These are phyloP conservation scores for Temnopleurus reevesii DNA, from an alignment of 53 echinoderm and acorn worm genomes.

Conservation along the genomic window DNA sequence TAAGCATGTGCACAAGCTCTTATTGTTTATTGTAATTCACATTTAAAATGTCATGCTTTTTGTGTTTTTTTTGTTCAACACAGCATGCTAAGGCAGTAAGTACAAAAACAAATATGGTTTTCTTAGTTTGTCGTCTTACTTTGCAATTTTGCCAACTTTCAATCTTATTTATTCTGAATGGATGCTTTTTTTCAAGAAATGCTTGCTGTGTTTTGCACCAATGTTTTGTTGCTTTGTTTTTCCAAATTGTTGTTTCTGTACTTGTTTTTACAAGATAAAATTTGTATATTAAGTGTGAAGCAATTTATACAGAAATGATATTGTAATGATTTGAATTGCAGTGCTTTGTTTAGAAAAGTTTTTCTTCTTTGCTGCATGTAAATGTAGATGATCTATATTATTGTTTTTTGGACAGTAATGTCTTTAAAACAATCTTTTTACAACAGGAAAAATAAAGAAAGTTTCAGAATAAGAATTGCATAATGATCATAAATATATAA, in stretches of 20 bases:
- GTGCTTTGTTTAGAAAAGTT: too few species aligned
- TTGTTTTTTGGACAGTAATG: too few species aligned
- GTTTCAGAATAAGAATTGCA: too few species aligned
- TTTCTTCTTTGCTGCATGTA: too few species aligned
- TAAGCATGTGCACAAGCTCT: neutral
- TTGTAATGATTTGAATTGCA: neutral
- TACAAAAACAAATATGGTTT: slow-evolving; percentile 42
- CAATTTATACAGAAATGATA: neutral
- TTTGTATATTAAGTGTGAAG: neutral
- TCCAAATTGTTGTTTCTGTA: neutral
- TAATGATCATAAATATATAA: too few species aligned
- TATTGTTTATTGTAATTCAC: neutral
- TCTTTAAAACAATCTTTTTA: too few species aligned
- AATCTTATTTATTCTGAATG: slow-evolving; percentile 46
- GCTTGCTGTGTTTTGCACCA: neutral
- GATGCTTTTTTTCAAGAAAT: slow-evolving; percentile 12
- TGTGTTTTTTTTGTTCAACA: slow-evolving; percentile 58
- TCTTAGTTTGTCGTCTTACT: neutral
- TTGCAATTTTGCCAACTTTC: neutral
- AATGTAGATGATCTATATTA: too few species aligned
- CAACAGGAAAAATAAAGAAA: too few species aligned
- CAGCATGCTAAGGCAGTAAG: slow-evolving; percentile 96
- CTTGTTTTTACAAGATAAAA: neutral
- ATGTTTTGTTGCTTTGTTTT: neutral
- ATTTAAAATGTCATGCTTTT: neutral